Evolutionary conservation across 2,888 invertebrate species (phyloP).

Genomic region (Polylopha cassiicola): DNA sequence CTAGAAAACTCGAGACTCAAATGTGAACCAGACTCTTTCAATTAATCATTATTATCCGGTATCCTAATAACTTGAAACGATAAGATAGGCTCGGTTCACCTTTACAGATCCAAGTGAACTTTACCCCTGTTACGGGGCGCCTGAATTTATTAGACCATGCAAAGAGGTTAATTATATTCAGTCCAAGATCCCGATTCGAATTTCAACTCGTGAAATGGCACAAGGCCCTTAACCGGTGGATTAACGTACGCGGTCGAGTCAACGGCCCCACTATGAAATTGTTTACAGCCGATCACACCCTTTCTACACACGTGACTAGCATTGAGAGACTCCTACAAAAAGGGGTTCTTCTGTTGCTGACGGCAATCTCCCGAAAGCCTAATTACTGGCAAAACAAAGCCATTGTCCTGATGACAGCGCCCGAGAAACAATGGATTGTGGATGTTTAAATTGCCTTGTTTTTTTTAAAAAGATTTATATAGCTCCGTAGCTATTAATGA

Average conservation of each 20-base stretch:
- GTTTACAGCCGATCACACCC: slow-evolving; percentile 15
- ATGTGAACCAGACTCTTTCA: too few relatives aligned
- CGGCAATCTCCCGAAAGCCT: slow-evolving; percentile 1
- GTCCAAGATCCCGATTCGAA: slow-evolving; percentile 12
- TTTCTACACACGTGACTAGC: slow-evolving; percentile 9
- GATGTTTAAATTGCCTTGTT: too few relatives aligned
- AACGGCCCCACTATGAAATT: slow-evolving; percentile 11
- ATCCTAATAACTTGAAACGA: too few relatives aligned
- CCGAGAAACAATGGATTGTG: too few relatives aligned
- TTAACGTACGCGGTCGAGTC: slow-evolving; percentile 15
- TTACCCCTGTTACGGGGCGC: too few relatives aligned
- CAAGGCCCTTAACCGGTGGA: slow-evolving; percentile 15
- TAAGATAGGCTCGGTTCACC: too few relatives aligned
- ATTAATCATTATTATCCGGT: too few relatives aligned
- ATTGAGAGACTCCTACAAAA: slow-evolving; percentile 10
- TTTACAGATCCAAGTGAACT: too few relatives aligned
- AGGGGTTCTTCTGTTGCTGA: slow-evolving; percentile 2
- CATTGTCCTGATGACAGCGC: slow-evolving; percentile 1
- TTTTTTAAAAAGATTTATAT: too few relatives aligned
- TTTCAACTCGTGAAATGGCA: slow-evolving; percentile 7
- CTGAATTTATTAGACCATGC: neutral
- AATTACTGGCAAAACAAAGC: slow-evolving; percentile 8
- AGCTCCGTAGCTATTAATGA: too few relatives aligned
- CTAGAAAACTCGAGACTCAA: too few relatives aligned
- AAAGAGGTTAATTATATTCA: slow-evolving; percentile 8